A percentile compares a stretch with the other conserved stretches of the same genome.
Conservation (phyloP, 2,797 vertebrate genomes). For the Urophycis tenuis region DNA sequence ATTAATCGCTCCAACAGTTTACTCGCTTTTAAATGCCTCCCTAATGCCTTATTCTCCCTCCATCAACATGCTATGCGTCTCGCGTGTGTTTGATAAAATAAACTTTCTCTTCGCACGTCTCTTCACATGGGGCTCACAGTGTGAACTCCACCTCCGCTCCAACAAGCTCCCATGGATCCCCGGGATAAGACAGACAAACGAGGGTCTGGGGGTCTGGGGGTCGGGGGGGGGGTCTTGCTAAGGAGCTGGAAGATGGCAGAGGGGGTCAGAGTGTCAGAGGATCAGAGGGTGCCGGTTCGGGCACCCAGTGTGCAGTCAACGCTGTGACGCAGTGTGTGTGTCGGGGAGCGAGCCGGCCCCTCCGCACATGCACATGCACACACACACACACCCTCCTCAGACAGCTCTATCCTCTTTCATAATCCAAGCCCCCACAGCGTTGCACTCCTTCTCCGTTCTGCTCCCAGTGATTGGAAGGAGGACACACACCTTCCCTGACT, state of each 20-base stretch:
- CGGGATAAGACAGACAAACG: not conserved
- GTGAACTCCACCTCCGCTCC: no score
- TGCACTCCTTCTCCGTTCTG: not conserved
- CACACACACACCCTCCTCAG: not conserved
- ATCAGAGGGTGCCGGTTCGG: no score
- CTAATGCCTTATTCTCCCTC: conserved; percentile 33
- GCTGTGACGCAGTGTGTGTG: not conserved
- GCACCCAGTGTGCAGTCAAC: not conserved
- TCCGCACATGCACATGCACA: not conserved
- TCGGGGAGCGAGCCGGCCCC: not conserved
- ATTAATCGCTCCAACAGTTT: conserved; percentile 57
- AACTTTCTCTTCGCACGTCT: not conserved
- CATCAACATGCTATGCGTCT: not conserved
- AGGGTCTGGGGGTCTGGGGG: not conserved
- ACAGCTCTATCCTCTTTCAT: not conserved
- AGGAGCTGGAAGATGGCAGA: not conserved
- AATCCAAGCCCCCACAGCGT: not conserved
- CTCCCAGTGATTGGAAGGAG: not conserved
- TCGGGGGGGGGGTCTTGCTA: not conserved
- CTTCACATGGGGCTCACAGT: no score
- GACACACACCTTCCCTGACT: not conserved
- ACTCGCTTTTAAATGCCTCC: conserved; percentile 51
- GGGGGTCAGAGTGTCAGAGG: not conserved
- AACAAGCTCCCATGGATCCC: not conserved
- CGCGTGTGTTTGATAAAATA: not conserved